Conservation (phyloP, 1,140 invertebrate genomes). For the Sogatella furcifera region DNA sequence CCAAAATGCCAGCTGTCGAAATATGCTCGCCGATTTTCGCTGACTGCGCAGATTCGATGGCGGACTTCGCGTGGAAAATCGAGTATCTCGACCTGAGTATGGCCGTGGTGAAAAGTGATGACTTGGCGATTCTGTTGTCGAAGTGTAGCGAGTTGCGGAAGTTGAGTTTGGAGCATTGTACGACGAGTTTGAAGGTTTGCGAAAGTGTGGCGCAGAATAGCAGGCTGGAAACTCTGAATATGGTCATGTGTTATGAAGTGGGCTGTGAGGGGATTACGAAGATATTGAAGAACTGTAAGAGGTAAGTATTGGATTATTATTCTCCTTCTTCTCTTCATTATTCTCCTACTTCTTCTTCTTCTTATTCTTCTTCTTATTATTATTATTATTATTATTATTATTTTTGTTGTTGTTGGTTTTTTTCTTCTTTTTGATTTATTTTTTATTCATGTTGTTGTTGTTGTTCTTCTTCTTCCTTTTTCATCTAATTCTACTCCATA, state of each 20-base stretch:
- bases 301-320: slow-evolving; percentile 41
- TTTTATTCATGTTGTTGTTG: too few species aligned
- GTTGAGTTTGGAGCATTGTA: slow-evolving; percentile 69
- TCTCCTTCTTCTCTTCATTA: too few species aligned
- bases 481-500: too few species aligned
- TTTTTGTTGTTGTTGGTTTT: too few species aligned
- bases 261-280: slow-evolving; percentile 43
- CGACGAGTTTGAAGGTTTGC: slow-evolving; percentile 49
- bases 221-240: slow-evolving; percentile 57
- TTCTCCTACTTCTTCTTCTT: too few species aligned
- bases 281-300: slow-evolving; percentile 47
- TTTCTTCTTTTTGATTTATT: too few species aligned
- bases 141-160: slow-evolving; percentile 62
- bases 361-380: too few species aligned
- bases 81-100: slow-evolving; percentile 79
- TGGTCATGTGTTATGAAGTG: slow-evolving; percentile 59
- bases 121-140: slow-evolving; percentile 47
- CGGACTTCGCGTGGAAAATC: slow-evolving; percentile 39
- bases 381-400: too few species aligned
- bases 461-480: too few species aligned
- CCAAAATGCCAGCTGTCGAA: slow-evolving; percentile 64
- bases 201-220: slow-evolving; percentile 50
- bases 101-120: slow-evolving; percentile 45
- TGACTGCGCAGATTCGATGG: slow-evolving; percentile 29
- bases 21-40: slow-evolving; percentile 21